Conservation (phyloP, 2,888 invertebrate species). For the Cantharis flavilabris region DNA sequence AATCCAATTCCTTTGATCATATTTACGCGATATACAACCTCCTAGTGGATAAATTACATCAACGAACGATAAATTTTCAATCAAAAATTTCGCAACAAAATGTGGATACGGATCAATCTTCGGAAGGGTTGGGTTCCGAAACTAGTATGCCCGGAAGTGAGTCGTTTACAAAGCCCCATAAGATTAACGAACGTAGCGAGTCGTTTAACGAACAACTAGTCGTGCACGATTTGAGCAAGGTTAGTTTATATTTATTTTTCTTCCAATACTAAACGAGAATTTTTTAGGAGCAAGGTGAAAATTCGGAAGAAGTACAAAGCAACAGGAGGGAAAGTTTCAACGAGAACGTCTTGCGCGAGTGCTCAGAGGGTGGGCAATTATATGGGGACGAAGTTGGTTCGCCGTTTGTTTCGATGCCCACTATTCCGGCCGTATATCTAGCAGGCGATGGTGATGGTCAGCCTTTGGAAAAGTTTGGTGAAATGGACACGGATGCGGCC, state of each 20-base stretch:
- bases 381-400: slow-evolving; percentile 52
- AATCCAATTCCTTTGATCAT: slow-evolving; percentile 86
- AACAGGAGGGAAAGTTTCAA: slow-evolving; percentile 54
- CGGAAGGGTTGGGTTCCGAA: slow-evolving; percentile 46
- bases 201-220: slow-evolving; percentile 52
- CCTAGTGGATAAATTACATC: slow-evolving; percentile 77
- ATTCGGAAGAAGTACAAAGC: slow-evolving; percentile 40
- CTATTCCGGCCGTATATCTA: slow-evolving; percentile 59
- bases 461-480: slow-evolving; percentile 66
- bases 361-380: slow-evolving; percentile 42
- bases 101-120: slow-evolving; percentile 61
- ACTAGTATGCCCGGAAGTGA: slow-evolving; percentile 19
- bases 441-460: slow-evolving; percentile 59
- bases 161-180: slow-evolving; percentile 36
- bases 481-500: slow-evolving; percentile 57
- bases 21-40: slow-evolving; percentile 93
- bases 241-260: slow-evolving; percentile 5
- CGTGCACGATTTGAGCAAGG: slow-evolving; percentile 35
- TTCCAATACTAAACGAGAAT: not conserved
- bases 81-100: slow-evolving; percentile 58
- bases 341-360: slow-evolving; percentile 50
- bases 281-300: slow-evolving; percentile 8
- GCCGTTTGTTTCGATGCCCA: slow-evolving; percentile 60
- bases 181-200: slow-evolving; percentile 52
- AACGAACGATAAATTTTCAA: slow-evolving; percentile 59